Evolutionary conservation across 53 echinoderm and acorn worm species (phyloP).

Genomic region (Holothuria scabra): DNA sequence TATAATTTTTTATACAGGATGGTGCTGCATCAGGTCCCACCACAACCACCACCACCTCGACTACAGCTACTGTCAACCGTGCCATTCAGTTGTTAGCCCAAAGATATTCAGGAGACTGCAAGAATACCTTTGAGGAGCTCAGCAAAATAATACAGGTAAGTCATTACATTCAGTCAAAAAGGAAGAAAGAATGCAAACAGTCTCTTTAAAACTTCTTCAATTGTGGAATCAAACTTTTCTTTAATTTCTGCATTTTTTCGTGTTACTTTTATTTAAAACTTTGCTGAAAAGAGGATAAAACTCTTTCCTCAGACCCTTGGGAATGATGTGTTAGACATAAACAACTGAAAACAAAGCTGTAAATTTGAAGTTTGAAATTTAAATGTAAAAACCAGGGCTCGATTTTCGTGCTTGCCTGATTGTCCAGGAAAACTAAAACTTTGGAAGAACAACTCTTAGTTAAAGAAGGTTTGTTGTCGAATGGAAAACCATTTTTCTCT

Average conservation of each 20-base stretch:
- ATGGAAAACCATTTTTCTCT: no score
- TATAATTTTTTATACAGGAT: neutral
- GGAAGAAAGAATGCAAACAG: neutral
- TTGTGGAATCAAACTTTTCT: neutral
- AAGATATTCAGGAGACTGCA: conserved; percentile 96
- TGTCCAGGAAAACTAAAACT: no score
- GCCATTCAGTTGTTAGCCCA: conserved; percentile 93
- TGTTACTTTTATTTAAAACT: neutral
- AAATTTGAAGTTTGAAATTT: no score
- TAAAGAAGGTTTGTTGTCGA: no score
- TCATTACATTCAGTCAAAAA: neutral
- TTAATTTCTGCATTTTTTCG: neutral
- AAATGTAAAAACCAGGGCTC: no score
- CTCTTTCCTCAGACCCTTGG: no score
- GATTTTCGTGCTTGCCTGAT: no score
- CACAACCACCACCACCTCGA: conserved; percentile 20
- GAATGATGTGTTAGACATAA: no score
- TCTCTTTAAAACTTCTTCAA: neutral
- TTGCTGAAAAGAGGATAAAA: no score
- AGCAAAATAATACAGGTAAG: conserved; percentile 97
- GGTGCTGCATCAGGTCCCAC: conserved; percentile 25
- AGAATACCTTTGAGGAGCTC: conserved; percentile 93
- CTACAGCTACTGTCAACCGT: conserved; percentile 78
- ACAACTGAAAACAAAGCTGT: no score
- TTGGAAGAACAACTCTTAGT: no score